Base-by-base conservation (phyloP, 2,113 vertebrate genomes). In the Kryptolebias marmoratus region DNA sequence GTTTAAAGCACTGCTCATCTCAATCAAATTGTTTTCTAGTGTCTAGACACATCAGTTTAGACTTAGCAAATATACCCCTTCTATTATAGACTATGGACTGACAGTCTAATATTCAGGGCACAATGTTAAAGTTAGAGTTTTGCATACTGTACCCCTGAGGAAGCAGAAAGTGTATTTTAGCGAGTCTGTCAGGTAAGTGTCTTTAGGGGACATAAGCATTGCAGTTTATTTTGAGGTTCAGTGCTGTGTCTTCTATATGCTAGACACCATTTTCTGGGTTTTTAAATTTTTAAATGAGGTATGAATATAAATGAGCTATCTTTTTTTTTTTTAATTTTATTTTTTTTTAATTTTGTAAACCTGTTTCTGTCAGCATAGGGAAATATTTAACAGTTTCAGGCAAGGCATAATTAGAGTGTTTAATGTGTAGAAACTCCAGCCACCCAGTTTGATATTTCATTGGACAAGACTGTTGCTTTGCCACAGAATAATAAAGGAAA, bases 231-330 rank as follows among this genome's bases (percentile, higher is more conserved):
- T 49, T 49, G 62, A 27, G 44, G 5, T 27, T 66, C 45, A 28
- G 18, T 39, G 50, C 39, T 72, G 39, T 57, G 45, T 59, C 61
- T 52, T 64, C 45, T 44, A 42, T 62, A n/a, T 60, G 13, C 49
- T 44, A 52, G 48, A 14, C 14, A 36, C 22, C n/a, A 53, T 58
- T 81, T 62, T 50, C 60, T 45, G 11, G 55, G 30, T 55, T 10
- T 16, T 70, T 28, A 71, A 22, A 69, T 83, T 13, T 60, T 52
- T 75, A 64, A 71, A 74, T 71, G 47, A 76, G 8, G 2, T 22
- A 53, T 67, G 44, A 60, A 77, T 71, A 52, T 81, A 44, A 27
- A 81, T 50, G 57, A 64, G 14, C 14, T 39, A 11, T 49, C 59
- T 15, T 42, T n/a, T 10, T 42, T 28, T 42, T n/a, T 11, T 53